These are phyloP conservation scores for Paradoxurus hermaphroditus DNA, from an alignment of 2,113 vertebrate genomes.

Conservation along the genomic window DNA sequence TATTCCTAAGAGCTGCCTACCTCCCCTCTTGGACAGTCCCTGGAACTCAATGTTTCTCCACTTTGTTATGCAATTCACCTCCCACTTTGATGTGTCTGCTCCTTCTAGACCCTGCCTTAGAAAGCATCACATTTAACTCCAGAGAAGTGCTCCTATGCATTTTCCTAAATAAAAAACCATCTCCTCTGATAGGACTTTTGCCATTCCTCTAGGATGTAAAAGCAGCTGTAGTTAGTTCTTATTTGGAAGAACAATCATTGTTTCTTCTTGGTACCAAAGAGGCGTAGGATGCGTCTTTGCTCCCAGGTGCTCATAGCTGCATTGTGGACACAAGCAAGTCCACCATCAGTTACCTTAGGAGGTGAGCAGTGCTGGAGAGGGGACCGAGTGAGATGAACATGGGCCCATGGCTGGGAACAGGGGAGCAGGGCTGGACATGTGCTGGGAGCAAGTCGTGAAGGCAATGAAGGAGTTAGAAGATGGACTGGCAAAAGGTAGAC, in stretches of 20 bases:
- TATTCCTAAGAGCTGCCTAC: not conserved
- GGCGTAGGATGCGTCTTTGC: not conserved
- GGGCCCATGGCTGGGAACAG: not conserved
- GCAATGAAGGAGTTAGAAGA: not conserved
- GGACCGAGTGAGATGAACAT: not conserved
- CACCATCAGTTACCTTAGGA: not conserved
- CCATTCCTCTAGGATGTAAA: not conserved
- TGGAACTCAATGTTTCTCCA: not conserved
- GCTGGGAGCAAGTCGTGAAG: not conserved
- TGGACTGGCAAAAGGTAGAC: not conserved
- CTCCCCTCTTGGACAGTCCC: not conserved
- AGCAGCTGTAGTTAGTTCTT: not conserved
- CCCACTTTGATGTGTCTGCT: not conserved
- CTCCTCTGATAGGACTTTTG: not conserved
- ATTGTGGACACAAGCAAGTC: not conserved
- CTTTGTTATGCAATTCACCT: not conserved
- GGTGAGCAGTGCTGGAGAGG: not conserved
- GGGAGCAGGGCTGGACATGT: accelerated
- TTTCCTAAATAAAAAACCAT: not conserved
- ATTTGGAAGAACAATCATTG: not conserved
- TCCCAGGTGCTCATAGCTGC: not conserved
- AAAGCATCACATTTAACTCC: not conserved
- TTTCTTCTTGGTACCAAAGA: not conserved
- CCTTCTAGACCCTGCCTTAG: not conserved
- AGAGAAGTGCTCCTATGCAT: not conserved